These are phyloP conservation scores for Dryobotodes eremita DNA, from an alignment of 2,888 invertebrate genomes.

Conservation along the genomic window DNA sequence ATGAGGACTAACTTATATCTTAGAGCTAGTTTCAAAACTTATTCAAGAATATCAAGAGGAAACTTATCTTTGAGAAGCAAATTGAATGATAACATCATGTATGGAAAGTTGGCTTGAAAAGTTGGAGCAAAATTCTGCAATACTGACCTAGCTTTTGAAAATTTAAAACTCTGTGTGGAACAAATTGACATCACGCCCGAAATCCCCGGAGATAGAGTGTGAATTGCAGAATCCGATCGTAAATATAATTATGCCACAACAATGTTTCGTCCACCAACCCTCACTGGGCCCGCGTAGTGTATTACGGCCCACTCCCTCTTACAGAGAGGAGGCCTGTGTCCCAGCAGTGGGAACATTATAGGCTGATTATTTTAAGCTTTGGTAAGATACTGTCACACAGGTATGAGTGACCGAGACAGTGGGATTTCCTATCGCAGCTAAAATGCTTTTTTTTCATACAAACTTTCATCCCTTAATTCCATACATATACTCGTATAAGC, in stretches of 20 bases:
- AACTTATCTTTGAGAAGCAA: conserved; percentile 55
- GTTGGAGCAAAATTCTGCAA: conserved; percentile 15
- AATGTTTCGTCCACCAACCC: no score
- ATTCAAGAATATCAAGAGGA: conserved; percentile 47
- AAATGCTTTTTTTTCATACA: no score
- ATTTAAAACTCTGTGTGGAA: not conserved
- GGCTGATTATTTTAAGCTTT: no score
- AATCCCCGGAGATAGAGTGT: not conserved
- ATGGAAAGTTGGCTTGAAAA: conserved; percentile 37
- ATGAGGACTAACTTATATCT: conserved; percentile 24
- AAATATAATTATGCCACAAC: not conserved
- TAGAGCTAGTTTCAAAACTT: conserved; percentile 55
- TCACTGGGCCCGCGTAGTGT: no score
- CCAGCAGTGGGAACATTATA: no score
- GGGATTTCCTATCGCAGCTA: no score
- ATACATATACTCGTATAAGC: no score
- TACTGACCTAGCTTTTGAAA: not conserved
- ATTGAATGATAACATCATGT: conserved; percentile 66
- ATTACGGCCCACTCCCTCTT: no score
- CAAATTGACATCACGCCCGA: not conserved
- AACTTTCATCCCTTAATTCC: no score
- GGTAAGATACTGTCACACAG: no score
- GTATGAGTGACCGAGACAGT: no score
- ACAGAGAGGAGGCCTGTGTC: no score
- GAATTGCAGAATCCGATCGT: not conserved